These are phyloP conservation scores for Distichodus sexfasciatus DNA, from an alignment of 2,797 vertebrate genomes.

Conservation along the genomic window DNA sequence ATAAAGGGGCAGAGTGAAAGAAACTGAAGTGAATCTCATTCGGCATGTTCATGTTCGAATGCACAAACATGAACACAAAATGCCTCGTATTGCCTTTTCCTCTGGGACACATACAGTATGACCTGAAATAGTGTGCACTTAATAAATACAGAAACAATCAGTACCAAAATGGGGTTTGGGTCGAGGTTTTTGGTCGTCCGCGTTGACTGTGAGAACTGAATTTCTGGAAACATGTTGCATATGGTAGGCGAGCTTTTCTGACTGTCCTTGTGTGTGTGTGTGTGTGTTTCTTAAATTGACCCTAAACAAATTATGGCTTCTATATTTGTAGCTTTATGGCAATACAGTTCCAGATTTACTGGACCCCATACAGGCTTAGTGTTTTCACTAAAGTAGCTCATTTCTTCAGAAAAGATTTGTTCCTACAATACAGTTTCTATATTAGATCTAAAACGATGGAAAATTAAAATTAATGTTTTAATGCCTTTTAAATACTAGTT, in stretches of 20 bases:
- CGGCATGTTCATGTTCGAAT: slow-evolving; percentile 41
- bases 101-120: too few relatives aligned
- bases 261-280: not conserved
- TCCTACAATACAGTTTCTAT: too few relatives aligned
- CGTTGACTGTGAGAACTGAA: not conserved
- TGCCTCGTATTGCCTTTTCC: too few relatives aligned
- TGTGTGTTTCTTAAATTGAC: not conserved
- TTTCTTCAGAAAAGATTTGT: slow-evolving; percentile 5
- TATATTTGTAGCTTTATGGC: not conserved
- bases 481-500: too few relatives aligned
- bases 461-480: not conserved
- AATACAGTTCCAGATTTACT: slow-evolving; percentile 2
- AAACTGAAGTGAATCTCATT: slow-evolving; percentile 60
- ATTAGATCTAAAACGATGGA: too few relatives aligned
- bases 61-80: slow-evolving; percentile 40
- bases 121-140: not conserved
- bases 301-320: not conserved
- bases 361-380: not conserved
- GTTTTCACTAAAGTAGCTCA: not conserved
- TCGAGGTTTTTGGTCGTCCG: not conserved
- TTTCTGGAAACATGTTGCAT: slow-evolving; percentile 19
- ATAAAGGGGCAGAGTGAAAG: slow-evolving; percentile 59
- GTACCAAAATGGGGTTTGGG: slow-evolving; percentile 49
- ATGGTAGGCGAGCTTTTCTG: slow-evolving; percentile 8
- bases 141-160: slow-evolving; percentile 23